phyloP scores from a whole-genome alignment of 2,113 vertebrate species.

The Gila orcuttii region DNA sequence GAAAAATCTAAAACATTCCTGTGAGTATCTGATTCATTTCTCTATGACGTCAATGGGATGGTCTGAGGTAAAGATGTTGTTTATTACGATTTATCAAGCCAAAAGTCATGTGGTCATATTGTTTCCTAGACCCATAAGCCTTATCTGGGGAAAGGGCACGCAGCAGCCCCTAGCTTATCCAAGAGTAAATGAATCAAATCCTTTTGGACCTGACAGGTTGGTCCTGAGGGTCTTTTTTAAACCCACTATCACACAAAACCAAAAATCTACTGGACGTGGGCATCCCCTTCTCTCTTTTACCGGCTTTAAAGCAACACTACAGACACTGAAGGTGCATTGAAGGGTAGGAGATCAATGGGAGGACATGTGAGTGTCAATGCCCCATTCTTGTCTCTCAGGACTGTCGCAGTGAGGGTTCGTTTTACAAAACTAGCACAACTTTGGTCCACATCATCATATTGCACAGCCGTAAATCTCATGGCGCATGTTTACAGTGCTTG shows the following conservation, averaged over 20 bases:
- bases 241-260: slow-evolving; percentile 18
- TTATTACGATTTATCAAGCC: slow-evolving; percentile 36
- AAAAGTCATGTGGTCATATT: slow-evolving; percentile 29
- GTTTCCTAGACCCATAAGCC: slow-evolving; percentile 16
- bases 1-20: neutral
- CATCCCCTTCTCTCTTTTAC: neutral
- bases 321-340: neutral
- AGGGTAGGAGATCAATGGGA: slow-evolving; percentile 30
- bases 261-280: neutral
- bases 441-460: slow-evolving; percentile 41
- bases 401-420: slow-evolving; percentile 23
- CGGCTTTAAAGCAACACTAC: neutral
- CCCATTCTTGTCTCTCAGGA: slow-evolving; percentile 10
- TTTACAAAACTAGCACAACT: slow-evolving; percentile 42
- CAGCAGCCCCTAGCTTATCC: slow-evolving; percentile 29
- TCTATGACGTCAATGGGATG: slow-evolving; percentile 9
- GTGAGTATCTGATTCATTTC: neutral
- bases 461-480: slow-evolving; percentile 43
- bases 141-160: slow-evolving; percentile 18
- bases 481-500: slow-evolving; percentile 50
- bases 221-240: slow-evolving; percentile 29
- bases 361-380: neutral
- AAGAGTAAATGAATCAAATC: slow-evolving; percentile 22
- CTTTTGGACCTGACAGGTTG: slow-evolving; percentile 4
- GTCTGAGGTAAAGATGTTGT: slow-evolving; percentile 26